Base-by-base conservation (phyloP, 53 echinoderm and acorn worm species). In the Echinarachnius parma region DNA sequence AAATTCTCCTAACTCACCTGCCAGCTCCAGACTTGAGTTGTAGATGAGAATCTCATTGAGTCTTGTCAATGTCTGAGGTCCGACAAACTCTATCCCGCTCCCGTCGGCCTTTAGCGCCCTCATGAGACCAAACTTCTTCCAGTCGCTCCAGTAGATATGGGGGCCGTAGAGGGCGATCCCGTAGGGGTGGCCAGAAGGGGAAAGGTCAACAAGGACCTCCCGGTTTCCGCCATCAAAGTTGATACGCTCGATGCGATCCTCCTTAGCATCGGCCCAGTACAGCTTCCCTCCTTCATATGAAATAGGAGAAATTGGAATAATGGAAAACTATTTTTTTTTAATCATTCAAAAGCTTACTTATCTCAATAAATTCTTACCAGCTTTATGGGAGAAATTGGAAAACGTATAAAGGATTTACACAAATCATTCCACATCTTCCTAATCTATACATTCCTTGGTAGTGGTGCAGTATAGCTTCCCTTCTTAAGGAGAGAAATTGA, bases 241-340 rank as follows among this genome's bases (percentile, higher is more conserved):
- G 15, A 81, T 46, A 11, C 66, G 60, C 39, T 94, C 94, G 21
- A 94, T 89, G 46, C 31, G 63, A 46, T 89, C 84, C 0, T 59
- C 67, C 9, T 58, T 59, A 0, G 89, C 94, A 67, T 94, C 94
- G 27, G 89, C 89, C 94, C 94, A 94, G 63, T 94, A 94, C 47
- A 94, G 52, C 34, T 82, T 66, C 29, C 74, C 56, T 1, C 39
- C 92, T n/a, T n/a, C n/a, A n/a, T n/a, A n/a, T n/a, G n/a, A n/a
- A n/a, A n/a, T n/a, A n/a, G n/a, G n/a, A n/a, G n/a, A n/a, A n/a
- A n/a, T n/a, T n/a, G n/a, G n/a, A n/a, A n/a, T n/a, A n/a, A n/a
- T n/a, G n/a, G n/a, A n/a, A n/a, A n/a, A n/a, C n/a, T n/a, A n/a
- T n/a, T n/a, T n/a, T n/a, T n/a, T n/a, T n/a, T n/a, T n/a, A n/a